Evolutionary conservation across 2,888 invertebrate genomes (phyloP), one percentile per base, ranked within the genome.

Genomic region (Linyphia triangularis): DNA sequence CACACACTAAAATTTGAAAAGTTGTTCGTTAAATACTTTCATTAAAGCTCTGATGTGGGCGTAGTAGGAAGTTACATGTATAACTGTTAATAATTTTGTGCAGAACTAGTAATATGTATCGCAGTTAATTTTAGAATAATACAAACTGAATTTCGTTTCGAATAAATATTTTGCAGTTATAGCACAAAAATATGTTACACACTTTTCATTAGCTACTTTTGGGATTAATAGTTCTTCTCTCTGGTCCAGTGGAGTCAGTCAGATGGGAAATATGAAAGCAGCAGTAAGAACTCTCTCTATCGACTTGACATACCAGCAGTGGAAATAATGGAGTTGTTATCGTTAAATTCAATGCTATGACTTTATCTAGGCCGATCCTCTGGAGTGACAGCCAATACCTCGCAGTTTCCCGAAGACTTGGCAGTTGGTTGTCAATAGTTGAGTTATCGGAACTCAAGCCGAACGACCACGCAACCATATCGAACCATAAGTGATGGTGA

Each of bases 381-480:
- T 13, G 59, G 72, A 22, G 16, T 85, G 85, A 77, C 85, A 85
- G 77, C 77, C 77, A 77, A 85, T 77, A 77, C 77, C 85, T 37
- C 43, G 67, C 69, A 37, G 59, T 77, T 85, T 67, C 67, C 77
- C 69, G 30, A 77, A 85, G 85, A 75, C 57, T 40, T 75, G 77
- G 69, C 69, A 77, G 85, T 57, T 69, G 61, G 57, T 85, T 85
- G 85, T 85, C 85, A 85, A 85, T 85, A 85, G 69, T 67, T 85
- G 85, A 85, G 77, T 75, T 85, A 85, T 85, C 70, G 78, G 85
- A 78, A 78, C 70, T 78, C 77, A 78, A 83, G 84, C 84, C 61
- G 73, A 83, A 83, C 73, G 40, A 72, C 63, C 83, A 69, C 26
- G 67, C 40, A 57, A 67, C 84, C 59, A 40, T 85, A 85, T 85